Conservation (phyloP, 2,113 vertebrate species). For the Laticauda colubrina region DNA sequence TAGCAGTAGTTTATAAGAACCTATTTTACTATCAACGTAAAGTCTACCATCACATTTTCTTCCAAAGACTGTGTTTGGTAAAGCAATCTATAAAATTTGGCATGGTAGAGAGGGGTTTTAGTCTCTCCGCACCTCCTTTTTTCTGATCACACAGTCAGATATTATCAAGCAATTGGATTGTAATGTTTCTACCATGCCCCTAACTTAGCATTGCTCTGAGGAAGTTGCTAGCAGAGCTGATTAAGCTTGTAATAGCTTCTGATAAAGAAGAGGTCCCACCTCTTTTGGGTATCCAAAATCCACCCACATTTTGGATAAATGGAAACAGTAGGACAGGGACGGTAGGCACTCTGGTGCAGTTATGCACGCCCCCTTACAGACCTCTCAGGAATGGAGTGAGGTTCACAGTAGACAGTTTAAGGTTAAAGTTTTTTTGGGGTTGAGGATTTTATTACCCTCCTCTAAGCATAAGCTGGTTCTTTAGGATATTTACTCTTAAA, state of each 20-base stretch:
- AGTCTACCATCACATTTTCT: not conserved
- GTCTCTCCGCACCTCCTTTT: not conserved
- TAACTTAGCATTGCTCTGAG: not conserved
- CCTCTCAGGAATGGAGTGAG: too few species aligned
- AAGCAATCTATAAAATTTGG: not conserved
- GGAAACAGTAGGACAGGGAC: too few species aligned
- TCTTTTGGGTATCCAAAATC: too few species aligned
- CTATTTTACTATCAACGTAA: not conserved
- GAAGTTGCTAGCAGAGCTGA: not conserved
- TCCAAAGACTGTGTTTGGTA: not conserved
- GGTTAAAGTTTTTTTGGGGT: too few species aligned
- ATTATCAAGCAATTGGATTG: not conserved
- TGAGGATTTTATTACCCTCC: not conserved
- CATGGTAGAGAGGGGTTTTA: not conserved
- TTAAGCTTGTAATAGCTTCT: not conserved
- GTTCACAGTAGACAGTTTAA: too few species aligned
- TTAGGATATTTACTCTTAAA: not conserved
- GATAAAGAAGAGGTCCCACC: not conserved
- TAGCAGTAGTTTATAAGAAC: not conserved
- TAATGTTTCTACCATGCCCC: not conserved
- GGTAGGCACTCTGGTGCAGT: too few species aligned
- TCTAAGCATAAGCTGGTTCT: not conserved
- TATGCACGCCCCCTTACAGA: too few species aligned
- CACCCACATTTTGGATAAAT: not conserved
- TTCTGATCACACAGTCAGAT: not conserved